Percentiles rank a stretch among this genome's conserved stretches.
These are phyloP conservation scores for Hydraecia micacea DNA, from an alignment of 2,888 invertebrate genomes.

Conservation along the genomic window DNA sequence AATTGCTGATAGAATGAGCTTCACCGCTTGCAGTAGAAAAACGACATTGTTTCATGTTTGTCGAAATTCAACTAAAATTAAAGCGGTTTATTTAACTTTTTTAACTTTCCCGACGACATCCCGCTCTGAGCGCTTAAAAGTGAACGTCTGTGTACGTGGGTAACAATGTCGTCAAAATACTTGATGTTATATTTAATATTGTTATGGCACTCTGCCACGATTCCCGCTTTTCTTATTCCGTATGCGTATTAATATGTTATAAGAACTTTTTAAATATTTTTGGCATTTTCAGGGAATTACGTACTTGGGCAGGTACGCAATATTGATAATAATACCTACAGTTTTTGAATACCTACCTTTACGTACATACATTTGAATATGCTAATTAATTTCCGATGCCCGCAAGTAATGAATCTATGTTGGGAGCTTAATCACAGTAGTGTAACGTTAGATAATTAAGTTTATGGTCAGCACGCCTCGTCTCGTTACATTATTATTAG, in stretches of 20 bases:
- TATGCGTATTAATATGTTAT: neutral
- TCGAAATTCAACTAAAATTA: slow-evolving; percentile 28
- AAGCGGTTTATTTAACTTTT: slow-evolving; percentile 25
- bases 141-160: slow-evolving; percentile 32
- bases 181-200: slow-evolving; percentile 26
- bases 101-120: slow-evolving; percentile 16
- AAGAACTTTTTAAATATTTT: neutral
- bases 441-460: slow-evolving; percentile 18
- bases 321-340: neutral
- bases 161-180: slow-evolving; percentile 28
- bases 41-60: slow-evolving; percentile 25
- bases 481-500: slow-evolving; percentile 36
- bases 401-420: neutral
- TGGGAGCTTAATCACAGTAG: slow-evolving; percentile 3
- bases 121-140: slow-evolving; percentile 30
- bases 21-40: slow-evolving; percentile 18
- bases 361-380: neutral
- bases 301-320: too few relatives aligned
- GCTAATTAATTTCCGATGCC: neutral
- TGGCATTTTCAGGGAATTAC: neutral
- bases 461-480: slow-evolving; percentile 31
- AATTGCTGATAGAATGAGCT: slow-evolving; percentile 6
- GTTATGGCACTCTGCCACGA: neutral
- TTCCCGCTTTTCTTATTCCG: neutral
- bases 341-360: too few relatives aligned